A percentile compares a stretch with the other conserved stretches of the same genome.
Conservation (phyloP, 2,888 invertebrate genomes). For the Muscina levida region DNA sequence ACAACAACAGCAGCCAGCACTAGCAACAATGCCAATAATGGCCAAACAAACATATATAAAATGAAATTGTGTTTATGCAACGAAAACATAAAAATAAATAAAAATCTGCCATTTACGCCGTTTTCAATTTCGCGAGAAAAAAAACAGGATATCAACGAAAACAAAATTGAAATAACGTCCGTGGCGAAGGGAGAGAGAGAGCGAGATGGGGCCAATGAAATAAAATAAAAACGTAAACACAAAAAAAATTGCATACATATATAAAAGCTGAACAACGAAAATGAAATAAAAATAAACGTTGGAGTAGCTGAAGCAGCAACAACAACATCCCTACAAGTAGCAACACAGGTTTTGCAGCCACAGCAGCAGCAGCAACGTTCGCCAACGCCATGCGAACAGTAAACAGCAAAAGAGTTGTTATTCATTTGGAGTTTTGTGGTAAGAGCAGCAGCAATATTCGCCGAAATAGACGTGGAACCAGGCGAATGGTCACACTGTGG, state of each 20-base stretch:
- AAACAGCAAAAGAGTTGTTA: too few relatives aligned
- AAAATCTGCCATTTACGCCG: conserved; percentile 46
- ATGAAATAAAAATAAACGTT: conserved; percentile 14
- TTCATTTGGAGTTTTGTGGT: too few relatives aligned
- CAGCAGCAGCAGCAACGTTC: too few relatives aligned
- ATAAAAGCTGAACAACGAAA: conserved; percentile 30
- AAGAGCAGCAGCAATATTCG: not conserved
- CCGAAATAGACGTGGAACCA: too few relatives aligned
- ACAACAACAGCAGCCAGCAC: conserved; percentile 44
- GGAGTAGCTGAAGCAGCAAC: conserved; percentile 22
- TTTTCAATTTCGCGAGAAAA: conserved; percentile 61
- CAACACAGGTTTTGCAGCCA: not conserved
- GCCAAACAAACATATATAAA: conserved; percentile 24
- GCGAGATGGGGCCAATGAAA: not conserved
- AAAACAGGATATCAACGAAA: conserved; percentile 68
- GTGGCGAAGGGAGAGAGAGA: conserved; percentile 53
- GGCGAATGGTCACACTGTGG: too few relatives aligned
- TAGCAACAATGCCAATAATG: conserved; percentile 31
- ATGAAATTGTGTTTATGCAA: conserved; percentile 33
- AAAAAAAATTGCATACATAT: conserved; percentile 41
- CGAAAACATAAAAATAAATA: conserved; percentile 24
- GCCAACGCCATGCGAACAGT: too few relatives aligned
- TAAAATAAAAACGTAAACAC: conserved; percentile 39
- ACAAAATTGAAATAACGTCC: conserved; percentile 67
- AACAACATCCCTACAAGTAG: not conserved